Evolutionary conservation across 1,140 invertebrate species (phyloP).

Genomic region (Holcopasites calliopsidis): DNA sequence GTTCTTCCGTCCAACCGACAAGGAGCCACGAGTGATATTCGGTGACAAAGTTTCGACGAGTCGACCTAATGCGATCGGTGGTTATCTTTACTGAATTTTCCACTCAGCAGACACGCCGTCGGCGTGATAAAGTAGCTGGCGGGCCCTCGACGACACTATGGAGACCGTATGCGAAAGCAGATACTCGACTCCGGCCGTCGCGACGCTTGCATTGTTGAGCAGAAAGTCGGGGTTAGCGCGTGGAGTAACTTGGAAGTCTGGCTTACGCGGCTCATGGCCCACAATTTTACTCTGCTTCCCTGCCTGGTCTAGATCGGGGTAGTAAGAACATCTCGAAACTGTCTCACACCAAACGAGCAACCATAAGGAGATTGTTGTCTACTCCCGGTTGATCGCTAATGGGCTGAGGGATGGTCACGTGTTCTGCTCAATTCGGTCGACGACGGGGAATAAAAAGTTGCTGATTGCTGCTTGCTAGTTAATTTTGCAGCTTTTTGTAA

Average conservation of each 20-base stretch:
- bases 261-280: constrained; percentile 29
- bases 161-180: constrained; percentile 64
- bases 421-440: constrained; percentile 14
- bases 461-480: background rate
- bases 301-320: background rate
- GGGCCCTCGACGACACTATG: constrained; percentile 50
- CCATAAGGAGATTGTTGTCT: constrained; percentile 7
- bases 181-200: constrained; percentile 54
- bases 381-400: constrained; percentile 5
- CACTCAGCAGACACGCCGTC: constrained; percentile 36
- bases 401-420: background rate
- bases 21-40: background rate
- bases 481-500: background rate
- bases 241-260: background rate
- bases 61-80: constrained; percentile 23
- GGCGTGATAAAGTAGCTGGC: constrained; percentile 56
- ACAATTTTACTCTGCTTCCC: constrained; percentile 18
- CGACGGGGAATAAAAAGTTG: background rate
- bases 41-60: constrained; percentile 12
- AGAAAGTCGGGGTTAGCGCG: constrained; percentile 14
- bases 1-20: background rate
- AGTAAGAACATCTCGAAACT: constrained; percentile 15
- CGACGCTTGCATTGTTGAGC: constrained; percentile 25
- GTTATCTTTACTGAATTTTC: constrained; percentile 63
- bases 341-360: background rate